These are phyloP conservation scores for Leptinotarsa juncta DNA, from an alignment of 2,888 invertebrate genomes.

Conservation along the genomic window DNA sequence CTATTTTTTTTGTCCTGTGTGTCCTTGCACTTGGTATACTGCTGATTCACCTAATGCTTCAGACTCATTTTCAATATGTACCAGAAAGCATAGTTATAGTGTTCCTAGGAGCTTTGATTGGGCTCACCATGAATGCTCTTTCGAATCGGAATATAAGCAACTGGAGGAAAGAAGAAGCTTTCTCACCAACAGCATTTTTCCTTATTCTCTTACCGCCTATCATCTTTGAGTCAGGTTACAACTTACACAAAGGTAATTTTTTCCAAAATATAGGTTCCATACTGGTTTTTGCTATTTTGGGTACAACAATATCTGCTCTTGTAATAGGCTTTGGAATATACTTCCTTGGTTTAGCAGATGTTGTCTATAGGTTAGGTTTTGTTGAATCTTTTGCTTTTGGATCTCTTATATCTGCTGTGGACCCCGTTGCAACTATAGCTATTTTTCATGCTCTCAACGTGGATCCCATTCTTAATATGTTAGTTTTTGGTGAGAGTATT, in stretches of 20 bases:
- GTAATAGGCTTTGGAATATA: conserved; percentile 97
- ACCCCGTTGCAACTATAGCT: conserved; percentile 98
- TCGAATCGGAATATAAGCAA: conserved; percentile 90
- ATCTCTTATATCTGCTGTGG: conserved; percentile 97
- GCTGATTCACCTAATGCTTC: conserved; percentile 93
- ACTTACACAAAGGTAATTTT: conserved; percentile 96
- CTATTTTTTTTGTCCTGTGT: conserved; percentile 97
- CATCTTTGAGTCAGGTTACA: conserved; percentile 99
- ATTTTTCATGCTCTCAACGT: conserved; percentile 98
- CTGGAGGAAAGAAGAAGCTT: conserved; percentile 97
- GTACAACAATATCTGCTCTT: conserved; percentile 96
- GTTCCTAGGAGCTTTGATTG: conserved; percentile 92
- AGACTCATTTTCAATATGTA: conserved; percentile 95
- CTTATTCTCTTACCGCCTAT: conserved; percentile 96
- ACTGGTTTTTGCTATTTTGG: conserved; percentile 95
- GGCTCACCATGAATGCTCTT: conserved; percentile 89
- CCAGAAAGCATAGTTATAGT: conserved; percentile 99
- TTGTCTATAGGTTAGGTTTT: conserved; percentile 91
- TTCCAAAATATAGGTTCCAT: conserved; percentile 99
- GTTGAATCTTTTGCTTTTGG: conserved; percentile 99
- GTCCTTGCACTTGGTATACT: conserved; percentile 94
- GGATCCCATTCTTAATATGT: conserved; percentile 98
- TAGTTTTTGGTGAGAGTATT: conserved; percentile 96
- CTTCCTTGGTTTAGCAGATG: conserved; percentile 89
- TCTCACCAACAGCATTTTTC: conserved; percentile 98